A percentile compares a stretch with the other conserved stretches of the same genome.
phyloP scores from a whole-genome alignment of 2,888 invertebrate genomes.

The Chaitophorus viminalis region DNA sequence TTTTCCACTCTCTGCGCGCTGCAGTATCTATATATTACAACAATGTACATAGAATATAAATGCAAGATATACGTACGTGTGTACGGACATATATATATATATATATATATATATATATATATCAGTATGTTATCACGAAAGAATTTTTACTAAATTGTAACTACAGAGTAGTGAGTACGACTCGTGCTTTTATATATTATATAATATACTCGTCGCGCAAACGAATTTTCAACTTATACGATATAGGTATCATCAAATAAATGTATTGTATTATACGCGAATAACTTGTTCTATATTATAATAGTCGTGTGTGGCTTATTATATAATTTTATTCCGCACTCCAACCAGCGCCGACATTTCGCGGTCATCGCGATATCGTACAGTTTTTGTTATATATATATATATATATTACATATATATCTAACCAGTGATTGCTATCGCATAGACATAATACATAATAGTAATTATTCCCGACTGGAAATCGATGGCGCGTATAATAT shows the following conservation, averaged over 20 bases:
- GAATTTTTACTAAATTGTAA: not conserved
- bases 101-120: not conserved
- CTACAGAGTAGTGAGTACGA: not conserved
- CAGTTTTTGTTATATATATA: not conserved
- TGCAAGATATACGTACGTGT: no score
- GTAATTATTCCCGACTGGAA: not conserved
- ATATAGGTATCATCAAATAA: constrained; percentile 10
- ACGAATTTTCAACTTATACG: constrained; percentile 26
- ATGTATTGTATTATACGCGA: no score
- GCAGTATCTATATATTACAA: not conserved
- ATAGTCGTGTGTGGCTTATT: constrained; percentile 18
- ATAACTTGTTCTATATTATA: constrained; percentile 11
- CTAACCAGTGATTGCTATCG: no score
- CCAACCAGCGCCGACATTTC: not conserved
- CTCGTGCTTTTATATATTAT: not conserved
- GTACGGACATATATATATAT: not conserved
- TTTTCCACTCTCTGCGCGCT: not conserved
- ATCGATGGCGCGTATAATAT: not conserved
- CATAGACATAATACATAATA: no score
- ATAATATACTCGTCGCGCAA: constrained; percentile 9
- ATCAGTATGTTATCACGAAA: not conserved
- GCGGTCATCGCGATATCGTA: not conserved
- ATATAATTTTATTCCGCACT: not conserved
- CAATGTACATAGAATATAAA: not conserved
- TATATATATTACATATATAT: not conserved